Base-by-base conservation (phyloP, 2,113 vertebrate species). In the Corvus hawaiiensis region DNA sequence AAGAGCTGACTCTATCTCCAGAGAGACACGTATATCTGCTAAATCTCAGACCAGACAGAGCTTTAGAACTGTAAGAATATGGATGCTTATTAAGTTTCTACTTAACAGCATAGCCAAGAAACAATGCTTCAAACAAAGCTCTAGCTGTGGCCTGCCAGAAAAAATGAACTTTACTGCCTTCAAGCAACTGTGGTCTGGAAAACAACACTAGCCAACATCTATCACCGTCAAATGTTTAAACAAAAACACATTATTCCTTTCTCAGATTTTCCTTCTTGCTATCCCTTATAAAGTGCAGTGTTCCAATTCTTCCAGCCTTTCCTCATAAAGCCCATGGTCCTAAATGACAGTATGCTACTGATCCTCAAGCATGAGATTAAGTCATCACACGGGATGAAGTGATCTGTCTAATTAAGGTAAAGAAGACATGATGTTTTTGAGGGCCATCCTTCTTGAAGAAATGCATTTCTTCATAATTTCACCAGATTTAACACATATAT, bases 91-190 rank as follows among this genome's bases (percentile, higher is more conserved):
- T 95, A 96, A 56, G 67, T 95, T 97, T 94, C 44, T 88, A 63
- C 11, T 90, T 75, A 73, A 91, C 76, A 49, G 63, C 33, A 82
- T 86, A 88, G 44, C 48, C 67, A 94, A 94, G 64, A 74, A 93
- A 44, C 85, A 91, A 58, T 54, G 72, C 78, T 94, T 95, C 69
- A 94, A 75, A 80, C 61, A 93, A 92, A 89, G 62, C n/a, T 58
- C 63, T 54, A 90, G 41, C 94, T 91, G 52, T 73, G 61, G 79
- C 77, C 63, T 84, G 91, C 91, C 69, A 97, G 66, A 94, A 90
- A 93, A 95, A 71, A 63, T 95, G 83, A 90, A 90, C 67, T 96
- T 95, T 82, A 79, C 54, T 94, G 77, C 63, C 88, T 94, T 81
- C 51, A 78, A 61, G 91, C 79, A 88, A 55, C 49, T 93, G 66